Percentiles rank a stretch among this genome's conserved stretches.
Evolutionary conservation across 2,888 invertebrate species (phyloP).

Genomic region (Stratiomys singularior): DNA sequence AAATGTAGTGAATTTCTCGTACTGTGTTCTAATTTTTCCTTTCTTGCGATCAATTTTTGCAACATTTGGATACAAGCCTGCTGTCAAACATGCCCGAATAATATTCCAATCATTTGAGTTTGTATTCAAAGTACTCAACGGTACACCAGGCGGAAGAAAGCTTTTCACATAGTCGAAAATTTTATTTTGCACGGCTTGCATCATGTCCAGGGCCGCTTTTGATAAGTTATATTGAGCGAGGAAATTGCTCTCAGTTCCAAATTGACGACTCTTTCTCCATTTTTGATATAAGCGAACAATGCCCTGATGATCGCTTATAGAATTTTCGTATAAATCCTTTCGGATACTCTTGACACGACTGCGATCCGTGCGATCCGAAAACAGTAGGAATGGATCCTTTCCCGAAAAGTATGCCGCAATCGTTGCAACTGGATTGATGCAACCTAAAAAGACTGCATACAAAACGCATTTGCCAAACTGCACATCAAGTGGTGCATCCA

Average conservation of each 20-base stretch:
- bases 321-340: slow-evolving; percentile 77
- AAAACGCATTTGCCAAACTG: slow-evolving; percentile 91
- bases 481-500: slow-evolving; percentile 94
- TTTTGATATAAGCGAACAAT: slow-evolving; percentile 81
- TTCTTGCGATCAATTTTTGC: slow-evolving; percentile 77
- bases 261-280: slow-evolving; percentile 61
- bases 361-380: slow-evolving; percentile 71
- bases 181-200: slow-evolving; percentile 85
- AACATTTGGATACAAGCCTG: slow-evolving; percentile 91
- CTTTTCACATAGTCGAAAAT: slow-evolving; percentile 83
- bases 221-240: slow-evolving; percentile 82
- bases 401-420: slow-evolving; percentile 86
- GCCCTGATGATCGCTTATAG: slow-evolving; percentile 91
- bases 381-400: slow-evolving; percentile 82
- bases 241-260: slow-evolving; percentile 66
- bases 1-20: slow-evolving; percentile 68
- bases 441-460: slow-evolving; percentile 89
- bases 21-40: slow-evolving; percentile 72
- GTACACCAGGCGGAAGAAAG: slow-evolving; percentile 72
- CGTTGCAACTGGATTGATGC: slow-evolving; percentile 91
- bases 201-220: slow-evolving; percentile 88
- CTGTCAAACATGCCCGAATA: slow-evolving; percentile 87
- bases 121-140: slow-evolving; percentile 75
- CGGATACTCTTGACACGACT: slow-evolving; percentile 73
- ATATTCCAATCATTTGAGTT: slow-evolving; percentile 90